phyloP scores from a whole-genome alignment of 2,113 vertebrate genomes.

The Mus musculus region GRCm39 chr1:174183501-174184000 shows the following conservation, averaged over 20 bases:
- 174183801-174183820: background rate
- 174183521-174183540: background rate
- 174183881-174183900: background rate
- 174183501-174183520: background rate
- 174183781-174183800: background rate
- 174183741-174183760: constrained; percentile 54
- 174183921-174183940: background rate
- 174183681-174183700: constrained; percentile 72
- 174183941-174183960: too few relatives aligned
- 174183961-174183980: background rate
- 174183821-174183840: background rate
- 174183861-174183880: background rate
- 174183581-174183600: background rate
- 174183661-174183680: constrained; percentile 51
- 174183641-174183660: background rate
- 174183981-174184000: background rate
- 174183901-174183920: background rate
- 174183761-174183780: background rate
- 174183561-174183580: background rate
- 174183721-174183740: constrained; percentile 57
- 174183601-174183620: background rate
- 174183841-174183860: background rate
- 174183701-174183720: background rate
- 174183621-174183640: background rate
- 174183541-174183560: background rate